Percentiles rank a stretch among this genome's conserved stretches.
phyloP scores from a whole-genome alignment of 2,888 invertebrate genomes.

The Cephalotes varians region DNA sequence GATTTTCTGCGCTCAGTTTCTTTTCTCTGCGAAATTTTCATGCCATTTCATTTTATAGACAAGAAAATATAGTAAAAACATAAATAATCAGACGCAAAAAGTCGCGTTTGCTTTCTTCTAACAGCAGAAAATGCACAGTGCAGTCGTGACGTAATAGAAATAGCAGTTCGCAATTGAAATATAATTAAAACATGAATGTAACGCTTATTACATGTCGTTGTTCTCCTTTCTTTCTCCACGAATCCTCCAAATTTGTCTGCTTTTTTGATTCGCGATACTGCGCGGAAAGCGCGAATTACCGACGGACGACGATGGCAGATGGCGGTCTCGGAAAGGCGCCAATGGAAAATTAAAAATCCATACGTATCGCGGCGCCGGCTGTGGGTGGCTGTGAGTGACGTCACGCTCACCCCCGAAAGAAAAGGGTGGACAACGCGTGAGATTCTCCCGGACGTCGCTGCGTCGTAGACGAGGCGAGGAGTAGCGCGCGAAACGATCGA shows the following conservation, averaged over 20 bases:
- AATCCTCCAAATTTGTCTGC: not conserved
- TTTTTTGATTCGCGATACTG: not conserved
- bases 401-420: constrained; percentile 55
- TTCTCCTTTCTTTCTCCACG: not conserved
- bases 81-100: too few species aligned
- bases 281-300: not conserved
- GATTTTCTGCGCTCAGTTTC: too few species aligned
- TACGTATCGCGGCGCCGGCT: constrained; percentile 36
- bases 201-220: not conserved
- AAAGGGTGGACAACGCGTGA: constrained; percentile 18
- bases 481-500: not conserved
- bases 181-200: too few species aligned
- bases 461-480: not conserved
- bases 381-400: constrained; percentile 50
- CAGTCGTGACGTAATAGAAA: too few species aligned
- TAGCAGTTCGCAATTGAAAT: too few species aligned
- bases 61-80: too few species aligned
- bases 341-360: constrained; percentile 61
- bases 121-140: too few species aligned
- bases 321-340: constrained; percentile 1
- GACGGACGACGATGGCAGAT: not conserved
- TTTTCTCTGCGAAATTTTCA: too few species aligned
- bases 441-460: not conserved
- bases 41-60: too few species aligned
- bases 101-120: too few species aligned